Conservation (phyloP, 1,140 invertebrate species). For the Pseudoatta argentina region DNA sequence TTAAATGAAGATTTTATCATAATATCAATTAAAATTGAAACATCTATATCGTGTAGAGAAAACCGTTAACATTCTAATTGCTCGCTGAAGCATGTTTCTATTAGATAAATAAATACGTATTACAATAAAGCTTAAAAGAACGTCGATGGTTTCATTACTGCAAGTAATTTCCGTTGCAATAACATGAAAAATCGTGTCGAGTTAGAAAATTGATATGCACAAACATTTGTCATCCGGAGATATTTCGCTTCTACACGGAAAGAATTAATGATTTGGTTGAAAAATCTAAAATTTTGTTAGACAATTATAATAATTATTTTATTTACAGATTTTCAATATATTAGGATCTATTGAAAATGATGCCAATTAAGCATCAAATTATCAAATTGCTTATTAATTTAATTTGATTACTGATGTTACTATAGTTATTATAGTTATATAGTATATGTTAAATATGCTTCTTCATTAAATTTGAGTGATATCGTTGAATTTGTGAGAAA, state of each 20-base stretch:
- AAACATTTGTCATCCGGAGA: neutral
- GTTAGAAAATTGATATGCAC: neutral
- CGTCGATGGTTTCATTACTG: neutral
- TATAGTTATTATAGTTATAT: no score
- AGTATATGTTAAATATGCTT: no score
- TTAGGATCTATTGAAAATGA: no score
- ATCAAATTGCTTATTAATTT: no score
- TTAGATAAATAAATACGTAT: neutral
- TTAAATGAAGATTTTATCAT: conserved; percentile 18
- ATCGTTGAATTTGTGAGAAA: no score
- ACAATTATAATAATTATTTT: no score
- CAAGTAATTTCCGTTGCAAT: neutral
- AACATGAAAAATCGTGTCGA: neutral
- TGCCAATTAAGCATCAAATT: no score
- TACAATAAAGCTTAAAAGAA: neutral
- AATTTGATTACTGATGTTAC: no score
- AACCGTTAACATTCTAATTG: conserved; percentile 27
- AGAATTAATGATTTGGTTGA: no score
- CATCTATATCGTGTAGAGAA: neutral
- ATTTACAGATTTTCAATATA: no score
- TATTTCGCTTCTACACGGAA: neutral
- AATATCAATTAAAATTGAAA: conserved; percentile 21
- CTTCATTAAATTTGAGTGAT: no score
- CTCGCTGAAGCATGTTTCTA: neutral
- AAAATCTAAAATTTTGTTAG: no score